Conservation (phyloP, 2,888 invertebrate species). For the Bellardia pandia region DNA sequence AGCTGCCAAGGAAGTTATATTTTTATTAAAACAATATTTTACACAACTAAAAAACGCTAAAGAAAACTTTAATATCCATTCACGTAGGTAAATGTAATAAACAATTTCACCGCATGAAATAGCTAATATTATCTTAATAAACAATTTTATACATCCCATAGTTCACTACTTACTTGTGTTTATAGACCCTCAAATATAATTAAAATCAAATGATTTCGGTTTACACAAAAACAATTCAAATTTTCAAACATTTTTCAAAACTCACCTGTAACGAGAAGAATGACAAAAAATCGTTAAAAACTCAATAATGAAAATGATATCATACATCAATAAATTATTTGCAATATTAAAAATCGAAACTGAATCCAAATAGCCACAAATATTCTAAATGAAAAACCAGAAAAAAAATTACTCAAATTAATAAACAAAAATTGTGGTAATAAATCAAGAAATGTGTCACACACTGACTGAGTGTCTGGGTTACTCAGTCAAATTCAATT, state of each 20-base stretch:
- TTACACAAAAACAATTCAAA: neutral
- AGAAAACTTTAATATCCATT: too few relatives aligned
- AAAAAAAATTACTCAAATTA: slow-evolving; percentile 39
- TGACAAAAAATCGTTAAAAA: slow-evolving; percentile 34
- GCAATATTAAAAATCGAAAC: slow-evolving; percentile 41
- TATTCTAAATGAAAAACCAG: neutral
- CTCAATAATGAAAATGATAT: slow-evolving; percentile 29
- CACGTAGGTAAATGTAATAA: too few relatives aligned
- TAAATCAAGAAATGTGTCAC: slow-evolving; percentile 72
- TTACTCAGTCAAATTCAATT: slow-evolving; percentile 50
- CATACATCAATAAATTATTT: slow-evolving; percentile 35
- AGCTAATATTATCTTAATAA: too few relatives aligned
- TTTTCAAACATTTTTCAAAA: neutral
- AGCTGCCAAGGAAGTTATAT: too few relatives aligned
- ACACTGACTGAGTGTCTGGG: slow-evolving; percentile 30
- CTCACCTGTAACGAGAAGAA: slow-evolving; percentile 67
- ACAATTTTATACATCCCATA: neutral
- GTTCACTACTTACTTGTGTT: neutral
- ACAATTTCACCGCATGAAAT: too few relatives aligned
- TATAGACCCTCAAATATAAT: neutral
- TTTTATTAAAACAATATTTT: too few relatives aligned
- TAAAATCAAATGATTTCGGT: slow-evolving; percentile 13
- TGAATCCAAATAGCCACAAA: neutral
- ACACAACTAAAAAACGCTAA: too few relatives aligned
- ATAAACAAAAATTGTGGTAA: slow-evolving; percentile 49